Percentiles rank a stretch among this genome's conserved stretches.
These are phyloP conservation scores for Empidonax traillii DNA, from an alignment of 2,113 vertebrate genomes.

Conservation along the genomic window DNA sequence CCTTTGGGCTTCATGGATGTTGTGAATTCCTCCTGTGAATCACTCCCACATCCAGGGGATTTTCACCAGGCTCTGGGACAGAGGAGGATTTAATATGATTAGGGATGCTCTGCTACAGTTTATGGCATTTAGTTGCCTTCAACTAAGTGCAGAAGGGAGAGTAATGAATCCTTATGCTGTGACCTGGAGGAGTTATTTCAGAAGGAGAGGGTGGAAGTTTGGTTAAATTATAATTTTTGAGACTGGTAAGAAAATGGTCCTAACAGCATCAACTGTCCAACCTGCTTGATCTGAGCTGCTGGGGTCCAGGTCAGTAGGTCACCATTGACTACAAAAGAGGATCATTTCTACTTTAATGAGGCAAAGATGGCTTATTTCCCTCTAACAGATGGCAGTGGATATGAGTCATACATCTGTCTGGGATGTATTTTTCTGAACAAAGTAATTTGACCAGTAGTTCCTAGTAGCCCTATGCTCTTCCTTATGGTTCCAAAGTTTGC, in stretches of 20 bases:
- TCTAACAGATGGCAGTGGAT: conserved; percentile 34
- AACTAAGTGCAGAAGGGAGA: background rate
- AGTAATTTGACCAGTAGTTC: conserved; percentile 5
- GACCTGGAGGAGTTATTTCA: background rate
- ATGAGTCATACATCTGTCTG: conserved; percentile 40
- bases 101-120: background rate
- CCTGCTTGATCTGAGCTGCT: conserved; percentile 12
- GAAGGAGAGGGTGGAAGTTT: background rate
- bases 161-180: background rate
- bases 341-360: conserved; percentile 54
- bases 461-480: background rate
- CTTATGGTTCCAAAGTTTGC: background rate
- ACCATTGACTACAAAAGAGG: conserved; percentile 19
- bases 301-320: conserved; percentile 43
- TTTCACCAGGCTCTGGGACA: background rate
- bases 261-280: background rate
- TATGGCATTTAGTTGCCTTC: background rate
- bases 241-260: background rate
- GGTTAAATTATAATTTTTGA: background rate
- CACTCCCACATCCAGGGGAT: background rate
- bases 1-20: background rate
- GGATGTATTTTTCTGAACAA: conserved; percentile 1
- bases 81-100: background rate
- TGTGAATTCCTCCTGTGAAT: background rate
- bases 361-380: conserved; percentile 46